These are phyloP conservation scores for Pelodytes ibericus DNA, from an alignment of 2,797 vertebrate genomes.

Conservation along the genomic window DNA sequence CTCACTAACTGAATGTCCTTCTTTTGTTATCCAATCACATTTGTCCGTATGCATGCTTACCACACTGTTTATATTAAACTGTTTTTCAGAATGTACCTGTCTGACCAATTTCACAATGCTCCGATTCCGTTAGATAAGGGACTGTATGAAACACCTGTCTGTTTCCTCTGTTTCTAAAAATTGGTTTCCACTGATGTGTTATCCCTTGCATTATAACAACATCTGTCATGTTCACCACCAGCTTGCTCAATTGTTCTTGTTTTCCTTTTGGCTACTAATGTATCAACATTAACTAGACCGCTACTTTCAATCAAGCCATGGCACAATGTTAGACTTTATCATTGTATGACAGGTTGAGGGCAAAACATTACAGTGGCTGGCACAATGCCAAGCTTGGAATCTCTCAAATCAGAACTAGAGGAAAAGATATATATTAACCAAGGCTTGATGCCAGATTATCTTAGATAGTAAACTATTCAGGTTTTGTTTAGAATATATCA, in stretches of 20 bases:
- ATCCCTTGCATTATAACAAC: conserved; percentile 6
- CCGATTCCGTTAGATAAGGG: neutral
- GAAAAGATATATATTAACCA: too few species aligned
- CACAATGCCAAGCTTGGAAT: neutral
- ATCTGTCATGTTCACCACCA: neutral
- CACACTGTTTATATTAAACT: neutral
- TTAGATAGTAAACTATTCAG: too few species aligned
- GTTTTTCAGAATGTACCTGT: neutral
- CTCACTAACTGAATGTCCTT: too few species aligned
- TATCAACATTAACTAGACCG: conserved; percentile 13
- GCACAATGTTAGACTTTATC: neutral
- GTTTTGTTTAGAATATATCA: too few species aligned
- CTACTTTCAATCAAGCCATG: neutral
- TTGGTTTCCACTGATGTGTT: neutral
- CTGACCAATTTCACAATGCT: neutral
- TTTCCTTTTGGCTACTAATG: neutral
- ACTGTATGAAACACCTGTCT: conserved; percentile 1
- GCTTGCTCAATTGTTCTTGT: neutral
- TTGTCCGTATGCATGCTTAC: neutral
- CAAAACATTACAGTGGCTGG: neutral
- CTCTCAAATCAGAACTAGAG: too few species aligned
- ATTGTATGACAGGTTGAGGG: neutral
- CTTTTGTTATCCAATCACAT: too few species aligned
- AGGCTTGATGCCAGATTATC: too few species aligned
- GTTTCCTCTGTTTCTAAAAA: neutral